Evolutionary conservation across 2,113 vertebrate species (phyloP).

Genomic region (Rhinopithecus roxellana): DNA sequence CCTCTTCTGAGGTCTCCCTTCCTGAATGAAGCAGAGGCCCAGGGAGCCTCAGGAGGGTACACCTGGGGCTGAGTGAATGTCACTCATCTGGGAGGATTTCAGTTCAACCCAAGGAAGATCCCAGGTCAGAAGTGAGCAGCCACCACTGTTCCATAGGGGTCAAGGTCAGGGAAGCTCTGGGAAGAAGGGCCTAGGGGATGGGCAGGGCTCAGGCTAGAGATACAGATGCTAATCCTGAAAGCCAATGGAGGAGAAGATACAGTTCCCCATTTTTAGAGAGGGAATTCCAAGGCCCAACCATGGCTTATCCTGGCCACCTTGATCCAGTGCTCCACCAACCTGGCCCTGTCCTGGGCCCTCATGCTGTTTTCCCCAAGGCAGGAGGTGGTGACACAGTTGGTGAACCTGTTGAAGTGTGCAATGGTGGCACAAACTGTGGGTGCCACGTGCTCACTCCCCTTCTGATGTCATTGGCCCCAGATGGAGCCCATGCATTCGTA

Average conservation of each 20-base stretch:
- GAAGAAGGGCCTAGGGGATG: background rate
- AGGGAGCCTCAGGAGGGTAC: background rate
- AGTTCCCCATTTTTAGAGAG: too few species aligned
- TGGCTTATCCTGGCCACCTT: constrained; percentile 90
- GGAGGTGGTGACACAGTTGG: constrained; percentile 82
- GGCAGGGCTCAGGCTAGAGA: background rate
- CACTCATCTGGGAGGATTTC: background rate
- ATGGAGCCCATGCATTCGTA: constrained; percentile 94
- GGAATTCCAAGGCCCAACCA: fast-evolving
- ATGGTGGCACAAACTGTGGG: constrained; percentile 93
- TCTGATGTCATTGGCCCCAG: constrained; percentile 94
- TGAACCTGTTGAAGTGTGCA: constrained; percentile 88
- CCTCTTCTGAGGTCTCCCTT: background rate
- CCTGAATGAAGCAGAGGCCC: background rate
- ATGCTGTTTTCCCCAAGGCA: constrained; percentile 88
- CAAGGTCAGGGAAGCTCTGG: too few species aligned
- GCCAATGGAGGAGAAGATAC: background rate
- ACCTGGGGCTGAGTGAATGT: too few species aligned
- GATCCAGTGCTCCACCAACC: constrained; percentile 92
- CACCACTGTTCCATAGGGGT: background rate
- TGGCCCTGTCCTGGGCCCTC: constrained; percentile 89
- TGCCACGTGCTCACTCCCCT: constrained; percentile 93
- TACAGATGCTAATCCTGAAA: background rate
- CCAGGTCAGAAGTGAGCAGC: background rate
- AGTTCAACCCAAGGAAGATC: background rate